Conservation (phyloP, 2,797 vertebrate genomes). For the Xiphorhynchus erythropygius region DNA sequence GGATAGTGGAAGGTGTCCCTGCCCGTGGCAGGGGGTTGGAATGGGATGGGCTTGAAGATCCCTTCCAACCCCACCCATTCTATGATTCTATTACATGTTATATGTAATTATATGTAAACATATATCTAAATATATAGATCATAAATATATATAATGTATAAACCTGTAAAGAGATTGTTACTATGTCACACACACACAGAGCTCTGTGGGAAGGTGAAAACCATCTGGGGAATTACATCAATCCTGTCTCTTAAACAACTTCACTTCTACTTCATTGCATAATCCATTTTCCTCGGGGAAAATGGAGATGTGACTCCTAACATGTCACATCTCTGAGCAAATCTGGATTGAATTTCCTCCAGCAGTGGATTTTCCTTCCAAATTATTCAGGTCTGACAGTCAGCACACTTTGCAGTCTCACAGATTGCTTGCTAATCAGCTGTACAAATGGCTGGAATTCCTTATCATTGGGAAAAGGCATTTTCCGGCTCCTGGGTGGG, state of each 20-base stretch:
- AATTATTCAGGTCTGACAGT: not conserved
- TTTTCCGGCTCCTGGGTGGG: not conserved
- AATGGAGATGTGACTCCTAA: too few species aligned
- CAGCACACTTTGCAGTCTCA: not conserved
- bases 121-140: not conserved
- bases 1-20: not conserved
- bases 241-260: not conserved
- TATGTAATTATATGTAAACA: not conserved
- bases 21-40: not conserved
- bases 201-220: not conserved
- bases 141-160: not conserved
- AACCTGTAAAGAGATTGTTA: not conserved
- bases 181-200: not conserved
- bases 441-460: not conserved
- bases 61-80: not conserved
- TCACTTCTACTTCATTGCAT: not conserved
- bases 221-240: not conserved
- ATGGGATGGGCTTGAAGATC: not conserved
- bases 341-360: constrained; percentile 27
- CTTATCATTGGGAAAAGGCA: not conserved
- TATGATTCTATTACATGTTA: not conserved
- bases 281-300: constrained; percentile 12
- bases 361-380: constrained; percentile 8
- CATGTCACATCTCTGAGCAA: not conserved
- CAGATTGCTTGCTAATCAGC: not conserved